Conservation (phyloP, 2,113 vertebrate genomes). For the Dromaius novaehollandiae region DNA sequence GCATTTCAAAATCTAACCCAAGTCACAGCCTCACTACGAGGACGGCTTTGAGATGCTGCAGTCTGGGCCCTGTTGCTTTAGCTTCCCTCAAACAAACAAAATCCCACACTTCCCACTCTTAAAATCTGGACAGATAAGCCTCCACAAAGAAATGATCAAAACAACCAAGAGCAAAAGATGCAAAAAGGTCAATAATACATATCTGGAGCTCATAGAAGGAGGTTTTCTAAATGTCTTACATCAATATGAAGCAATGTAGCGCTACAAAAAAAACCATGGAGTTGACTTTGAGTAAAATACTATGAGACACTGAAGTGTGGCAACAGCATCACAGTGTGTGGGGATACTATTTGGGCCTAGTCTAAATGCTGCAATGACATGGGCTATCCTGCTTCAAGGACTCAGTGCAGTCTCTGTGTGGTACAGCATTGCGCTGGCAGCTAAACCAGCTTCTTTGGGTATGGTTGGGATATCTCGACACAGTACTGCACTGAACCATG, state of each 20-base stretch:
- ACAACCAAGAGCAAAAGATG: background rate
- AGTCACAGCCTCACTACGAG: background rate
- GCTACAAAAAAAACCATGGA: background rate
- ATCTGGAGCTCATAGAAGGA: background rate
- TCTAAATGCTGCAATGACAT: background rate
- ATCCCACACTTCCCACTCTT: rapidly evolving
- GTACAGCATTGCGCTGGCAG: background rate
- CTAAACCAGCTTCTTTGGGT: background rate
- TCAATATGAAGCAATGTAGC: background rate
- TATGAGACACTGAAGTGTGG: background rate
- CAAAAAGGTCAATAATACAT: background rate
- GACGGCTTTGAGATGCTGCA: background rate
- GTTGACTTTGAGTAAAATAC: background rate
- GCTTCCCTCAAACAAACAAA: background rate
- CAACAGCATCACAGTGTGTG: background rate
- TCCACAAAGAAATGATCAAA: background rate
- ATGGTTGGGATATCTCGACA: background rate
- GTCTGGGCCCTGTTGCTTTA: background rate
- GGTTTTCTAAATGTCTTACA: background rate
- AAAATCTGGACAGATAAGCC: background rate
- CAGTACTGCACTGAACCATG: background rate
- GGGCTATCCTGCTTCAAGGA: background rate
- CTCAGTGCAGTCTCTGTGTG: background rate
- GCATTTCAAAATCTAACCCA: background rate
- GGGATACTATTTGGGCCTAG: rapidly evolving